Percentiles rank a stretch among this genome's conserved stretches.
phyloP scores from a whole-genome alignment of 1,140 invertebrate genomes.

The Monochamus saltuarius region DNA sequence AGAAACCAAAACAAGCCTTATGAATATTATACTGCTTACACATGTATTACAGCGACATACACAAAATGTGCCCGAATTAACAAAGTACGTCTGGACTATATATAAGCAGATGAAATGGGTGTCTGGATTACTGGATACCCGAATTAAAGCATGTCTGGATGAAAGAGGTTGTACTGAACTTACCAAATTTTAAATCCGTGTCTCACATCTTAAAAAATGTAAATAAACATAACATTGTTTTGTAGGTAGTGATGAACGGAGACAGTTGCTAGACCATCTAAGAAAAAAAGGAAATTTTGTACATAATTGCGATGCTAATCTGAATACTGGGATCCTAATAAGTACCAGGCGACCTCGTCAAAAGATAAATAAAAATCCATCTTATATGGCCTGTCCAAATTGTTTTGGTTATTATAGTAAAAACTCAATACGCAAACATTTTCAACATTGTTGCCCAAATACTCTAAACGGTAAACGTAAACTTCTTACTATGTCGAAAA shows the following conservation, averaged over 20 bases:
- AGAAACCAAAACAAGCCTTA: too few species aligned
- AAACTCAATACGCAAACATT: constrained; percentile 8
- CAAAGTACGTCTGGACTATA: too few species aligned
- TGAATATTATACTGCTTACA: too few species aligned
- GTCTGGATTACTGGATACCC: neutral
- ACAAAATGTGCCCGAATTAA: too few species aligned
- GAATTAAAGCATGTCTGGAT: neutral
- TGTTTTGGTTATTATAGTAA: constrained; percentile 15
- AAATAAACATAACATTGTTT: neutral
- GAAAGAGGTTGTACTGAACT: neutral
- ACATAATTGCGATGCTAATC: neutral
- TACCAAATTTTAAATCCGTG: neutral
- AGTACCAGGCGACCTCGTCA: neutral
- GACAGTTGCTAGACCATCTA: neutral
- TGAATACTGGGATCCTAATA: neutral
- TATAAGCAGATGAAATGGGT: neutral
- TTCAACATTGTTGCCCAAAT: neutral
- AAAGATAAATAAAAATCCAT: neutral
- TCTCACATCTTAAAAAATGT: neutral
- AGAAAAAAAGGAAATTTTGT: constrained; percentile 1
- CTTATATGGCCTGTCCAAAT: neutral
- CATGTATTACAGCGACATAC: too few species aligned
- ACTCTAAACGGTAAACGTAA: neutral
- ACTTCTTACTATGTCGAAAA: neutral
- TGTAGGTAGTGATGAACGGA: neutral